Evolutionary conservation across 2,888 invertebrate genomes (phyloP), one percentile per base, ranked within the genome.

Genomic region (Eremobia ochroleuca): DNA sequence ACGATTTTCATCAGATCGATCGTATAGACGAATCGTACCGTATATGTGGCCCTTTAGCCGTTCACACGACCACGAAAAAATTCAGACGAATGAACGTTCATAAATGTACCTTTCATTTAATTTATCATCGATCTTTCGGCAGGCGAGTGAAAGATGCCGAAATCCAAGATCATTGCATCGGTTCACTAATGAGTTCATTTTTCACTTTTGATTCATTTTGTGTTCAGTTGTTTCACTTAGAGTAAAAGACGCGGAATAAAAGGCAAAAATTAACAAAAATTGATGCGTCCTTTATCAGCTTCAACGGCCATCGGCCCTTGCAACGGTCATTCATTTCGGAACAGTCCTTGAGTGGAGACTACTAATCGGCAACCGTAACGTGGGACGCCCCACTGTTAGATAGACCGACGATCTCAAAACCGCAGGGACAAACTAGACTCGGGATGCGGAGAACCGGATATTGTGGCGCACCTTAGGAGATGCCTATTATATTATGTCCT

Each of bases 331-430:
- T 31, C 15, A 40, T 52, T 77, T 77, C 31, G n/a, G 13, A 37
- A 8, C 15, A 49, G 28, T 49, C 76, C 76, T 76, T 49, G 61
- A 76, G 28, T 46, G 46, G 25, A 37, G 28, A 76, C 49, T 40
- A 3, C 18, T 4, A 18, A 75, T 59, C 13, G 18, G 8, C 13
- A 4, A 37, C 13, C 28, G 34, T 28, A 28, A 52, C 40, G n/a
- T 43, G 34, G 9, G 49, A 52, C 25, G 34, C 28, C 15, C 34
- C 28, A 52, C n/a, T 34, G n/a, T 8, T 52, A 61, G 21, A 25
- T 4, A 9, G 59, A 61, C 52, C 81, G 34, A 55, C 34, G 80
- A 77, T 52, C 81, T 52, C 43, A 77, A 49, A 68, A 49, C 46
- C 6, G 13, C 13, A n/a, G 25, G n/a, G 71, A 61, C 40, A 28